These are phyloP conservation scores for Mus caroli DNA, from an alignment of 2,797 vertebrate species.

Conservation along the genomic window DNA sequence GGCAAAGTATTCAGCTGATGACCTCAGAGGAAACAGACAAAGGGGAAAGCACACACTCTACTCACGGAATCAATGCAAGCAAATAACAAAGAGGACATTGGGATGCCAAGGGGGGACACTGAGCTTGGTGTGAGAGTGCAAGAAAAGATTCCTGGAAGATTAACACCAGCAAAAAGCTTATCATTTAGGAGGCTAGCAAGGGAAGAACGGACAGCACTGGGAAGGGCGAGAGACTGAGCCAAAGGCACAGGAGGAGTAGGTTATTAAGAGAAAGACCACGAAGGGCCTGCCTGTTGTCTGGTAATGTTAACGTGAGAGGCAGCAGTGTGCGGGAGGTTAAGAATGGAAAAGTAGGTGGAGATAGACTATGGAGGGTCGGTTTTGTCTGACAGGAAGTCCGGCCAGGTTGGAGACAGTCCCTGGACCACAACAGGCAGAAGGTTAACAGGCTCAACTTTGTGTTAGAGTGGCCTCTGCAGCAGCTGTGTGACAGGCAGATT, in stretches of 20 bases:
- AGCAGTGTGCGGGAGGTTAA: not conserved
- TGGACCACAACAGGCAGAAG: not conserved
- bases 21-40: constrained; percentile 24
- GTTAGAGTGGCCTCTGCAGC: not conserved
- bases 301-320: not conserved
- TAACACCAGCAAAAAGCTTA: not conserved
- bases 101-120: not conserved
- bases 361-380: not conserved
- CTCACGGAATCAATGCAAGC: not conserved
- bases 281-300: not conserved
- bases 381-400: not conserved
- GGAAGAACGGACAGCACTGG: not conserved
- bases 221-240: not conserved
- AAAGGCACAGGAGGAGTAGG: not conserved
- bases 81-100: not conserved
- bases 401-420: not conserved
- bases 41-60: not conserved
- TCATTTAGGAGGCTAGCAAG: not conserved
- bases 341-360: not conserved
- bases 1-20: not conserved
- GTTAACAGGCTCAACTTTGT: not conserved
- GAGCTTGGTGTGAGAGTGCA: not conserved
- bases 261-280: not conserved
- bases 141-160: not conserved
- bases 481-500: not conserved